Conservation (phyloP, 2,113 vertebrate genomes). For the Ptyas mucosa region DNA sequence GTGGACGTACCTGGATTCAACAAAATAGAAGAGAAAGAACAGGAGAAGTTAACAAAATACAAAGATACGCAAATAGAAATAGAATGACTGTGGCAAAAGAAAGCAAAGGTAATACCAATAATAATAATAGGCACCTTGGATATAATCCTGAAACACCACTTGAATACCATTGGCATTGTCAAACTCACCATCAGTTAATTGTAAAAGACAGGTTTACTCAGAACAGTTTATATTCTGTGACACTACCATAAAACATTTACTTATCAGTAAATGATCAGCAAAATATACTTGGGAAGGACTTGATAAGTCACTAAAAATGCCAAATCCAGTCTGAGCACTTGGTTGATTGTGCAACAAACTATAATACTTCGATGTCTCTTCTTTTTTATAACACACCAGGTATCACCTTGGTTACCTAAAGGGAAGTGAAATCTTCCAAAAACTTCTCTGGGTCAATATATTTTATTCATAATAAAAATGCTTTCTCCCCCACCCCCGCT, state of each 20-base stretch:
- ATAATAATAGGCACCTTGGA: background rate
- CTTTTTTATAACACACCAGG: background rate
- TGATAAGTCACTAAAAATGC: no score
- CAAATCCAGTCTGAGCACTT: no score
- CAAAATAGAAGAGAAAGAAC: background rate
- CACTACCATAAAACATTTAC: background rate
- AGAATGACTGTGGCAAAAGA: background rate
- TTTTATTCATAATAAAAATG: background rate
- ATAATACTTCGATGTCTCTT: background rate
- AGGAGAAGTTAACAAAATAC: background rate
- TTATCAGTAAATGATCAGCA: no score
- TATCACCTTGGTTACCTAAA: background rate
- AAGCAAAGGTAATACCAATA: background rate
- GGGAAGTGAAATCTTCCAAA: background rate
- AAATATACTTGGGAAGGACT: no score
- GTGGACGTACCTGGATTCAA: background rate
- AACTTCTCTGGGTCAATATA: background rate
- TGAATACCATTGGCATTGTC: background rate
- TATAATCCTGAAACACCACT: background rate
- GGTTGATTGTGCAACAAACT: no score
- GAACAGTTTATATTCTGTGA: background rate
- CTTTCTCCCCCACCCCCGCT: no score
- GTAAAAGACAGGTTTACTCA: background rate
- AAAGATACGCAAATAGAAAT: background rate
- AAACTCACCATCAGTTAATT: background rate